Evolutionary conservation across 30 jellyfish, hydroid and myxozoan genomes (phyloP), one percentile per base, ranked within the genome.

Genomic region (Rhopilema esculentum): DNA sequence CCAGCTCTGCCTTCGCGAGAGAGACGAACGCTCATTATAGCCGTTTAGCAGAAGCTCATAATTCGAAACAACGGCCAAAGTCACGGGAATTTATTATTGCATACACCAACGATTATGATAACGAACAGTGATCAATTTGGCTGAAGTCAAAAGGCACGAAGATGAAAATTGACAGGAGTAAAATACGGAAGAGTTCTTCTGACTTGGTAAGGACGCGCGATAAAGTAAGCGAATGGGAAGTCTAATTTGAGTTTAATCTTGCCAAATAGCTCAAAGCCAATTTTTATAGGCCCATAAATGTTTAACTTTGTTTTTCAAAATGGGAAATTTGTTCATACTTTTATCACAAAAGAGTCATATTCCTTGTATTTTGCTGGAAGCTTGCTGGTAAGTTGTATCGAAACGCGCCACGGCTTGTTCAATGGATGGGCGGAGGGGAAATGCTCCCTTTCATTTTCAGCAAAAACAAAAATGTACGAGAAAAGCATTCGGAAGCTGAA

Each of bases 111-210:
- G 33, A 22, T 1, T 72, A 17, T 17, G 51, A 19, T 68, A 19
- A 68, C 49, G 57, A 40, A 12, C 6, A 40, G 57, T 40, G 57
- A 40, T 16, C 48, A 29, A 12, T 77, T 77, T 27, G 57, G 21
- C 22, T 65, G 66, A 0, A 21, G 69, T 31, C 22, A 32, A 26
- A 29, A 29, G 49, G 27, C 7, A 18, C 84, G 20, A 85, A 57
- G 21, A 93, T 94, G 98, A 94, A 94, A 80, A 88, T 94, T 51
- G 98, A 94, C 82, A 86, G 98, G 20, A 76, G 94, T 51, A 94
- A 94, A 78, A 89, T 94, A 62, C 91, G 94, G 49, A 94, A 94
- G 69, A 92, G 97, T 40, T 66, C 97, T 16, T 94, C 98, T 4
- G 98, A 94, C 77, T 95, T 94, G 94, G 98, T 94, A 72, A 77